Evolutionary conservation across 2,797 vertebrate genomes (phyloP).

Genomic region (Trachurus trachurus): DNA sequence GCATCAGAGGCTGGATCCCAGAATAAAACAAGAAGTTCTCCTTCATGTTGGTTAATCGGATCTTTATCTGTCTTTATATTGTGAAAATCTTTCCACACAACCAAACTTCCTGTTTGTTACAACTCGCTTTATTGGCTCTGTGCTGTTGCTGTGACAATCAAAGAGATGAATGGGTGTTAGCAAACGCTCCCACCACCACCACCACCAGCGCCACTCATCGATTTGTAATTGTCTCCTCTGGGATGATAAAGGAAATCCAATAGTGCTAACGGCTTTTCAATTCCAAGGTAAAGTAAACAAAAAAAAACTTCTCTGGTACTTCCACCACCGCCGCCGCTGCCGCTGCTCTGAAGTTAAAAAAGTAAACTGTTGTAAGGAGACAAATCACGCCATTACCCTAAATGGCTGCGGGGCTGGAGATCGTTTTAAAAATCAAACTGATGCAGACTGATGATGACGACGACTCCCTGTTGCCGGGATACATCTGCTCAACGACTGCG

Average conservation of each 20-base stretch:
- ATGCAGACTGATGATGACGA: background rate
- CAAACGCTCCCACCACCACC: conserved; percentile 15
- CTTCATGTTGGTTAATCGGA: no score
- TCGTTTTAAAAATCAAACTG: conserved; percentile 12
- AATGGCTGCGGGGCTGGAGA: background rate
- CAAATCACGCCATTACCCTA: background rate
- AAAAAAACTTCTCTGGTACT: background rate
- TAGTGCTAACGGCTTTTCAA: conserved; percentile 44
- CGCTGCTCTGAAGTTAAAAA: conserved; percentile 3
- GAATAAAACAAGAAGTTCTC: no score
- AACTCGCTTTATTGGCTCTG: background rate
- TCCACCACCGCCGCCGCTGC: no score
- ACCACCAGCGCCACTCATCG: conserved; percentile 10
- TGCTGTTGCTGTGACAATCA: background rate
- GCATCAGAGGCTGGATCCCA: no score
- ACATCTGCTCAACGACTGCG: background rate
- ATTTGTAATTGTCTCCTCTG: conserved; percentile 50
- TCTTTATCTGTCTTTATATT: background rate
- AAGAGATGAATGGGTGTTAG: conserved; percentile 31
- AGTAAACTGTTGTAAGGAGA: conserved; percentile 26
- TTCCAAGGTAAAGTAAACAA: conserved; percentile 41
- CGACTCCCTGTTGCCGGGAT: background rate
- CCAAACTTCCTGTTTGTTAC: background rate
- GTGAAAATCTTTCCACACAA: background rate
- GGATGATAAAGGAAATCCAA: conserved; percentile 57